phyloP scores from a whole-genome alignment of 2,797 vertebrate genomes.

The Rhyacichthys aspro region DNA sequence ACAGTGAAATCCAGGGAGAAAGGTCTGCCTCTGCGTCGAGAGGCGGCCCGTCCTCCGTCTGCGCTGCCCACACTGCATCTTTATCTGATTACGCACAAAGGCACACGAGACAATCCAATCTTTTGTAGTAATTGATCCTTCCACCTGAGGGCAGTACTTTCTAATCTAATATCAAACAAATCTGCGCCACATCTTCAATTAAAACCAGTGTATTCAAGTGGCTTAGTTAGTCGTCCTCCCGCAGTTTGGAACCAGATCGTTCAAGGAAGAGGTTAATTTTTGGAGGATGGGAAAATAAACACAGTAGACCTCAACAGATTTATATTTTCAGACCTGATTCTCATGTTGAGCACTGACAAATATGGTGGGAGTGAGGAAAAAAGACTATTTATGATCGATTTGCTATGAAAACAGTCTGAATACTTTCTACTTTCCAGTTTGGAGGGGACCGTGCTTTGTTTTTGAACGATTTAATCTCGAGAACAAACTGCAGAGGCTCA shows the following conservation, averaged over 20 bases:
- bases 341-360: no score
- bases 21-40: neutral
- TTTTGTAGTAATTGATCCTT: conserved; percentile 83
- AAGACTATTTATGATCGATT: no score
- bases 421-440: no score
- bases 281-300: conserved; percentile 34
- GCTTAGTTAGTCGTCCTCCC: conserved; percentile 37
- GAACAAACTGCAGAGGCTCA: no score
- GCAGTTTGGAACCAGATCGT: conserved; percentile 19
- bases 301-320: neutral
- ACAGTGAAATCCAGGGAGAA: neutral
- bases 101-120: conserved; percentile 61
- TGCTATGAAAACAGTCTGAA: no score
- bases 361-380: no score
- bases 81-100: conserved; percentile 62
- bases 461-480: no score
- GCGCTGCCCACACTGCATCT: conserved; percentile 35
- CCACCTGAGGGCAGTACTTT: conserved; percentile 84
- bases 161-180: conserved; percentile 80
- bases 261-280: conserved; percentile 39
- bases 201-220: conserved; percentile 48
- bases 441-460: no score
- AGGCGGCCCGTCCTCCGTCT: conserved; percentile 14
- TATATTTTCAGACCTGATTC: no score
- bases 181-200: conserved; percentile 73